Conservation (phyloP, 2,888 invertebrate genomes). For the Phyllotreta cruciferae region DNA sequence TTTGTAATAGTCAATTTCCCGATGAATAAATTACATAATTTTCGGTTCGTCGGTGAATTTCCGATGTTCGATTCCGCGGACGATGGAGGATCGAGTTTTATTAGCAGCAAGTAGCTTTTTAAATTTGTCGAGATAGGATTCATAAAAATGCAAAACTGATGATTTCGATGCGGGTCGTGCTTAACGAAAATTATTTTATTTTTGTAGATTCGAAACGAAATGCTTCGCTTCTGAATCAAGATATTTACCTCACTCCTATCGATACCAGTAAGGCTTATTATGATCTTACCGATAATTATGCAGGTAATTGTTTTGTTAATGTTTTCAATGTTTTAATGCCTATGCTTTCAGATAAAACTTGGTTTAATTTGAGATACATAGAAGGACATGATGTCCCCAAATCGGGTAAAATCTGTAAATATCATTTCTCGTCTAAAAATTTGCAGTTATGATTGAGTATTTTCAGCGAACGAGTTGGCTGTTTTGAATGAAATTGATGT, state of each 20-base stretch:
- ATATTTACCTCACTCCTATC: constrained; percentile 35
- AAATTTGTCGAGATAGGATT: neutral
- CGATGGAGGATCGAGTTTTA: constrained; percentile 25
- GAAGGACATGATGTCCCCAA: constrained; percentile 30
- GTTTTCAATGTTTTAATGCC: neutral
- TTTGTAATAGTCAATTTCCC: neutral
- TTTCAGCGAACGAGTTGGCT: constrained; percentile 6
- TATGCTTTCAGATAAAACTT: constrained; percentile 29
- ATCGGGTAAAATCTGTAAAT: constrained; percentile 15
- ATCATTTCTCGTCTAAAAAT: neutral
- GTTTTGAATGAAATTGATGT: constrained; percentile 30
- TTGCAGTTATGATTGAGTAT: neutral
- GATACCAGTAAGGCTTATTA: constrained; percentile 36
- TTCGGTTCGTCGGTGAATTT: constrained; percentile 36
- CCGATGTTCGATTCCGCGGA: constrained; percentile 36
- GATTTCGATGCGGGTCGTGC: neutral
- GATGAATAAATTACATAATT: constrained; percentile 39
- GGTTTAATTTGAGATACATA: constrained; percentile 29
- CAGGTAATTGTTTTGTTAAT: constrained; percentile 24
- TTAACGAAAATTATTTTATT: neutral
- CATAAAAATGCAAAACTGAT: neutral
- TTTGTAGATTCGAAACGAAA: constrained; percentile 27
- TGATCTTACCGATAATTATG: constrained; percentile 30
- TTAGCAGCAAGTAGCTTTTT: constrained; percentile 27
- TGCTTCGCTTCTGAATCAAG: constrained; percentile 32